A percentile compares a stretch with the other conserved stretches of the same genome.
Conservation (phyloP, 2,888 invertebrate genomes). For the Amorpha juglandis region DNA sequence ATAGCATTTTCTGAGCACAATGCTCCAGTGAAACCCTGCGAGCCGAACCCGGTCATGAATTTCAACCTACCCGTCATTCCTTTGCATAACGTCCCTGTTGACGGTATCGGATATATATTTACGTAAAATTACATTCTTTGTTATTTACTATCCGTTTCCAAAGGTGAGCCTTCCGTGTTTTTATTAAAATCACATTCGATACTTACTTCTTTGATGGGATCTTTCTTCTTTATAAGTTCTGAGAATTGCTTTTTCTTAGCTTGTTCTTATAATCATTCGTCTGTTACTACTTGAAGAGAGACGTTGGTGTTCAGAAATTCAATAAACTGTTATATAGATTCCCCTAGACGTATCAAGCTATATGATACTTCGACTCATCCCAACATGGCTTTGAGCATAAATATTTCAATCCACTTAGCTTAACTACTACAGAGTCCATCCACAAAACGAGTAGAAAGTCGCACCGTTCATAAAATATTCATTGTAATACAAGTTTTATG, state of each 20-base stretch:
- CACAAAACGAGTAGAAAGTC: conserved; percentile 16
- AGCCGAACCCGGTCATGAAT: conserved; percentile 10
- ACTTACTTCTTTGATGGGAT: neutral
- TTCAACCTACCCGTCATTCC: conserved; percentile 7
- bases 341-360: neutral
- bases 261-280: no score
- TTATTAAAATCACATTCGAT: neutral
- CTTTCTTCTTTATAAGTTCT: no score
- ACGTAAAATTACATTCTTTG: conserved; percentile 15
- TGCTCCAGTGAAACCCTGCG: neutral
- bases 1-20: neutral
- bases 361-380: neutral
- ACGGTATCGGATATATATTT: conserved; percentile 15
- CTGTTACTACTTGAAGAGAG: no score
- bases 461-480: conserved; percentile 24
- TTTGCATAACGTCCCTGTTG: conserved; percentile 5
- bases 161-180: conserved; percentile 2
- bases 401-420: conserved; percentile 9
- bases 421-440: neutral
- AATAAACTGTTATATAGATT: neutral
- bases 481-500: conserved; percentile 25
- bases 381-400: neutral
- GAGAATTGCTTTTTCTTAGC: no score
- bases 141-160: neutral
- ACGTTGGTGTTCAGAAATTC: no score